phyloP scores from a whole-genome alignment of 2,797 vertebrate species.

The Cottoperca gobio region DNA sequence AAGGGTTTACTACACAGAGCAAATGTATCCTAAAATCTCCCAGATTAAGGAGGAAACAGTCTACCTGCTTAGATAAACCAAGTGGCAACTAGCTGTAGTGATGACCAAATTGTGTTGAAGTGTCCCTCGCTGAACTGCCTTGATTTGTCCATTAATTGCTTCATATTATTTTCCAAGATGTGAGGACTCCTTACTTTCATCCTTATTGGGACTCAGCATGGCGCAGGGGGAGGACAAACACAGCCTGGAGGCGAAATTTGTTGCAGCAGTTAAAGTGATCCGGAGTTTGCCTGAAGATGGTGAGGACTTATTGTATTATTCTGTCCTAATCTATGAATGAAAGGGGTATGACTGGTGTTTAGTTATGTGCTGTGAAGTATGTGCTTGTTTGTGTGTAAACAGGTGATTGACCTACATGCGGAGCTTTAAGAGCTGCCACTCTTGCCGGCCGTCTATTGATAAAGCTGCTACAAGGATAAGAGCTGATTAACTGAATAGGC shows the following conservation, averaged over 20 bases:
- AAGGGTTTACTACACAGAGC: background rate
- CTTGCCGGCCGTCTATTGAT: slow-evolving; percentile 22
- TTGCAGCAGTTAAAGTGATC: slow-evolving; percentile 94
- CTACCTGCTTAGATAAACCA: slow-evolving; percentile 6
- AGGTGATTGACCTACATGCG: slow-evolving; percentile 66
- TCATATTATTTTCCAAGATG: slow-evolving; percentile 41
- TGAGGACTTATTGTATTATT: slow-evolving; percentile 62
- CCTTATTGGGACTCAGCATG: slow-evolving; percentile 67
- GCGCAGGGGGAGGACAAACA: slow-evolving; percentile 85
- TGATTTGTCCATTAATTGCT: background rate
- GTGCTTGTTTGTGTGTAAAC: slow-evolving; percentile 43
- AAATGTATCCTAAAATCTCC: slow-evolving; percentile 15
- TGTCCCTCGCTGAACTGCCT: slow-evolving; percentile 3
- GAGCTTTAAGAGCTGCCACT: slow-evolving; percentile 32
- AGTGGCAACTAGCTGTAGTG: slow-evolving; percentile 23
- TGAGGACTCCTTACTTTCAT: slow-evolving; percentile 61
- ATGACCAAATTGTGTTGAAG: background rate
- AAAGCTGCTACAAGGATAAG: slow-evolving; percentile 47
- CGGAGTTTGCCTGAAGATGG: slow-evolving; percentile 94
- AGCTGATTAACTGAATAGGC: slow-evolving; percentile 49
- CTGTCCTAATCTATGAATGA: background rate
- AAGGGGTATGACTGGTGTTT: background rate
- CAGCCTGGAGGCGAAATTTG: slow-evolving; percentile 89
- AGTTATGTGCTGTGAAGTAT: slow-evolving; percentile 11
- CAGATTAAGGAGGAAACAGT: slow-evolving; percentile 4